Conservation (phyloP, 2,797 vertebrate genomes). For the Sciurus vulgaris region DNA sequence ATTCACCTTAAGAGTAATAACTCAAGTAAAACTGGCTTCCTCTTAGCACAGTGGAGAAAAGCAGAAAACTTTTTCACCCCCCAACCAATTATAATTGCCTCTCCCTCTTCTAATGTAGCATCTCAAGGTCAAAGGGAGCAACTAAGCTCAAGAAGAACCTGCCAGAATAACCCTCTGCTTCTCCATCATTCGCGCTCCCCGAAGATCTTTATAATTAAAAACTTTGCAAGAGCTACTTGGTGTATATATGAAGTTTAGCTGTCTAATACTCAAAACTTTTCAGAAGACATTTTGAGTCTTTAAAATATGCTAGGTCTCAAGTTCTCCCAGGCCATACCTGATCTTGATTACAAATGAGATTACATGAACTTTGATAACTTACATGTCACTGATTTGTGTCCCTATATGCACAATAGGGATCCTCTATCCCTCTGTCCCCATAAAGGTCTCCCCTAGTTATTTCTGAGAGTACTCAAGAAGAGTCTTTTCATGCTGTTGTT, state of each 20-base stretch:
- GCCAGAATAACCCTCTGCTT: neutral
- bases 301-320: neutral
- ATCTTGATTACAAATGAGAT: neutral
- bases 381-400: neutral
- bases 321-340: neutral
- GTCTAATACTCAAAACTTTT: neutral
- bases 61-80: neutral
- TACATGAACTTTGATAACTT: constrained; percentile 4
- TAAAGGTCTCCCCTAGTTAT: neutral
- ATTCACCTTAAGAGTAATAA: constrained; percentile 35
- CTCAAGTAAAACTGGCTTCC: constrained; percentile 1
- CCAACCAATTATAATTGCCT: neutral
- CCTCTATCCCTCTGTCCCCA: neutral
- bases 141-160: neutral
- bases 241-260: neutral
- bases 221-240: neutral
- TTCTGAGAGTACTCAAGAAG: constrained; percentile 11
- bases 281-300: neutral
- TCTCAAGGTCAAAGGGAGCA: neutral
- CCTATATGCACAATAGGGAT: neutral
- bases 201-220: constrained; percentile 2
- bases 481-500: neutral
- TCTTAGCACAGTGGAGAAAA: neutral
- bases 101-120: neutral
- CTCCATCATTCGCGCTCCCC: neutral